Base-by-base conservation (phyloP, 2,888 invertebrate genomes). In the Pseudococcus jackbeardsleyi region DNA sequence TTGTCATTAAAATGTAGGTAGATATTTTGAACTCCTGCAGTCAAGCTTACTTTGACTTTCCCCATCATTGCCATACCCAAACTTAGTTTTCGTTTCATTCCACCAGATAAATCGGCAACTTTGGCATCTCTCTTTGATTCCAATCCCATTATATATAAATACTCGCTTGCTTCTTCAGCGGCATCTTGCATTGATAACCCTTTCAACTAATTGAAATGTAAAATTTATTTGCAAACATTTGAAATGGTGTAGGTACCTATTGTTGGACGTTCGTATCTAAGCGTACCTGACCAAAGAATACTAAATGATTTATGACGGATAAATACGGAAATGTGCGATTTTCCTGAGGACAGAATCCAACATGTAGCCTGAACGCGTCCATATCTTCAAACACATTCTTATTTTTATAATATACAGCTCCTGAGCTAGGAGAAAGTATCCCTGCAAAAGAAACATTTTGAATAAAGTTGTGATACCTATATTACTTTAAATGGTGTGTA, bases 271-370 rank as follows among this genome's bases (percentile, higher is more conserved):
- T 42, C 26, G 26, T 42, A 3, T 0, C 3, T 42, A 42, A 8
- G 7, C 42, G 42, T 42, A 97, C 97, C 94, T 94, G 93, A 6
- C 95, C 95, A 91, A 97, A 98, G 92, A 98, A 96, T 90, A 93
- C 91, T 59, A 97, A 93, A 92, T 98, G 98, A 90, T 98, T 95
- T 17, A 93, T 91, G 12, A 97, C 96, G 0, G 95, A 97, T 89
- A 98, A 93, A 91, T 96, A 95, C 11, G 95, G 94, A 92, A 97
- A 97, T 72, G 96, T 93, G 89, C 98, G 93, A 91, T 97, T 96
- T 91, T 98, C 95, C 91, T 98, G 97, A 0, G 98, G 97, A 91
- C 99, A 99, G 86, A 97, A 93, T 0, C 98, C 98, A 84, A 99
- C 93, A 89, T 94, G 93, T 89, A 94, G 93, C 59, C 96, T 93